Percentiles rank a stretch among this genome's conserved stretches.
Evolutionary conservation across 2,113 vertebrate genomes (phyloP).

Genomic region (Rostratula benghalensis): DNA sequence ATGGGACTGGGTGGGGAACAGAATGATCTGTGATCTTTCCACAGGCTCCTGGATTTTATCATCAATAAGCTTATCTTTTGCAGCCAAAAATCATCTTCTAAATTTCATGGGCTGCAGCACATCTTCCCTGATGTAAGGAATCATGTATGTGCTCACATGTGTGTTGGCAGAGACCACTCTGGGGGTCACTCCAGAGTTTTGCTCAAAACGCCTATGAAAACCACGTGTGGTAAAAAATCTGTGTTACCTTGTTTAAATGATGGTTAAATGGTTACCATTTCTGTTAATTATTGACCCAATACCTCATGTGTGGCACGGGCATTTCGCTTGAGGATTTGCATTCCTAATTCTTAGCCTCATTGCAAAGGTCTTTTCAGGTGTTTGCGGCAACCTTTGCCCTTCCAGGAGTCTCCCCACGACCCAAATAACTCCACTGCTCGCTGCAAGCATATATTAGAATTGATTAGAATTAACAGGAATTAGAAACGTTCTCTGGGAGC

Average conservation of each 20-base stretch:
- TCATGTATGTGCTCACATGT: neutral
- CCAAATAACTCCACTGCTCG: neutral
- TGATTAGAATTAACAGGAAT: slow-evolving; percentile 17
- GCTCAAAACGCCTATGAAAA: neutral
- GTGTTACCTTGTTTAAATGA: neutral
- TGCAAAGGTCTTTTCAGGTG: neutral
- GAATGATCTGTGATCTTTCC: neutral
- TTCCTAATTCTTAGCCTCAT: neutral
- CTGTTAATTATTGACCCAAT: neutral
- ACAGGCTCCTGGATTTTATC: neutral
- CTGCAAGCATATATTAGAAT: neutral
- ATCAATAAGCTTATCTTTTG: neutral
- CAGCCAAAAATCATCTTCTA: neutral
- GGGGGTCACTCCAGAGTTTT: neutral
- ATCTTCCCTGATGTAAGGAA: neutral
- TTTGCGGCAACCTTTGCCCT: neutral
- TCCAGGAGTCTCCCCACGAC: neutral
- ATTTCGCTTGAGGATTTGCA: neutral
- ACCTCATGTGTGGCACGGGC: neutral
- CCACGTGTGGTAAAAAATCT: neutral
- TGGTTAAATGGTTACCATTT: neutral
- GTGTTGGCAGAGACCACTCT: neutral
- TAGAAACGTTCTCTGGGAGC: neutral
- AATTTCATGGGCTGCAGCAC: neutral
- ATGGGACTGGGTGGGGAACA: neutral